phyloP scores from a whole-genome alignment of 2,888 invertebrate genomes.

The Phyllotreta striolata region DNA sequence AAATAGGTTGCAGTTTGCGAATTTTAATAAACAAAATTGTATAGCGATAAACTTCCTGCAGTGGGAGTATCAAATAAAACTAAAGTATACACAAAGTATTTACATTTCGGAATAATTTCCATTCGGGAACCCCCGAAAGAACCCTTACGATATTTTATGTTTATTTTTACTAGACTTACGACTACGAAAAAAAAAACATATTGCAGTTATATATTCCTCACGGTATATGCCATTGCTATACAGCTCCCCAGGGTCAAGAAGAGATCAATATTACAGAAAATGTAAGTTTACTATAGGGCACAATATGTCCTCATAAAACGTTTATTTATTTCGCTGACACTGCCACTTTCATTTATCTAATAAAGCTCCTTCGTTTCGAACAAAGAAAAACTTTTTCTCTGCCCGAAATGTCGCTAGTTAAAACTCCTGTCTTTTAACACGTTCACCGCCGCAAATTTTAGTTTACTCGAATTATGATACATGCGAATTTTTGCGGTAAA shows the following conservation, averaged over 20 bases:
- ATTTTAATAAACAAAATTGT: too few species aligned
- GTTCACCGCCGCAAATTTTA: not conserved
- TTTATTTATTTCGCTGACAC: constrained; percentile 41
- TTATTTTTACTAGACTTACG: constrained; percentile 55
- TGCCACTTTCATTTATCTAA: constrained; percentile 37
- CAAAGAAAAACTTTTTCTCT: constrained; percentile 16
- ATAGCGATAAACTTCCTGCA: too few species aligned
- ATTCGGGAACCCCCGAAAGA: constrained; percentile 11
- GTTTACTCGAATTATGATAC: too few species aligned
- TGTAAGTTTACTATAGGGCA: constrained; percentile 49
- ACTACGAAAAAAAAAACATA: constrained; percentile 58
- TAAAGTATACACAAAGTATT: not conserved
- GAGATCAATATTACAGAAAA: constrained; percentile 56
- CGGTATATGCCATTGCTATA: constrained; percentile 55
- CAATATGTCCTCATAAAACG: constrained; percentile 48
- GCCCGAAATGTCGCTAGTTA: constrained; percentile 4
- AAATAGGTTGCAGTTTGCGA: too few species aligned
- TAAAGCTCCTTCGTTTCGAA: constrained; percentile 24
- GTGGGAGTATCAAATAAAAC: too few species aligned
- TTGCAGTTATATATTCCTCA: constrained; percentile 56
- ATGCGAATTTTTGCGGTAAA: constrained; percentile 12
- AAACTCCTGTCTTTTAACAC: not conserved
- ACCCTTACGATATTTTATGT: constrained; percentile 54
- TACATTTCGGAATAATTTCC: constrained; percentile 1
- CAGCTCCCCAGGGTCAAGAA: constrained; percentile 52